Evolutionary conservation across 2,888 invertebrate genomes (phyloP), one percentile per base, ranked within the genome.

Genomic region (Meloe dianella): DNA sequence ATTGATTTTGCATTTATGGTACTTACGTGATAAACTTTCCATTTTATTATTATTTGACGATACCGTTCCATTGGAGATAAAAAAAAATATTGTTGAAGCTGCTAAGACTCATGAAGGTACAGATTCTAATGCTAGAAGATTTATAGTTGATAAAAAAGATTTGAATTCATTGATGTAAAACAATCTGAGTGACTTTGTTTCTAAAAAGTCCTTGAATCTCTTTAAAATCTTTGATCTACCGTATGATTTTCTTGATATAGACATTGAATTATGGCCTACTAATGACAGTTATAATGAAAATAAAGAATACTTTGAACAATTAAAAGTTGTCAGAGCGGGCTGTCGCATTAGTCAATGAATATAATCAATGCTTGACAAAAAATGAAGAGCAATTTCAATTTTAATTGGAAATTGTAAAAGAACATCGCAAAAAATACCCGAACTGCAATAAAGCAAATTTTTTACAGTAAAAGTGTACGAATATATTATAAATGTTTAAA

Each of bases 191-290:
- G 20, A 65, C 8, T 35, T 67, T 6, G 59, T 27, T 10, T 14
- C 64, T n/a, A 67, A 72, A 17, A 9, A 56, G 10, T 56, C 56
- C 10, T 10, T 56, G 12, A 12, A 17, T 10, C 17, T 56, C 9
- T 56, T 56, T 9, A 17, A 56, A 56, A 17, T 9, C 9, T 56
- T 56, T 17, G 17, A 56, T 56, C 20, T 57, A 22, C 63, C 3
- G 51, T 54, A 64, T 47, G 47, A 10, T 72, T 69, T 68, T 58
- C 38, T 38, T 27, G 68, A 64, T 14, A 57, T 61, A 12, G 47
- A 38, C 12, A 47, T 62, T 20, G 14, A 12, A 24, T 56, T 41
- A 24, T 56, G 56, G 56, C 17, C 56, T 12, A 12, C 10, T 17
- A 56, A 56, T 56, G 56, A 56, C 10, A 56, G 56, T 56, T 56